Evolutionary conservation across 2,797 vertebrate genomes (phyloP).

Genomic region (Enteromius fasciolatus): DNA sequence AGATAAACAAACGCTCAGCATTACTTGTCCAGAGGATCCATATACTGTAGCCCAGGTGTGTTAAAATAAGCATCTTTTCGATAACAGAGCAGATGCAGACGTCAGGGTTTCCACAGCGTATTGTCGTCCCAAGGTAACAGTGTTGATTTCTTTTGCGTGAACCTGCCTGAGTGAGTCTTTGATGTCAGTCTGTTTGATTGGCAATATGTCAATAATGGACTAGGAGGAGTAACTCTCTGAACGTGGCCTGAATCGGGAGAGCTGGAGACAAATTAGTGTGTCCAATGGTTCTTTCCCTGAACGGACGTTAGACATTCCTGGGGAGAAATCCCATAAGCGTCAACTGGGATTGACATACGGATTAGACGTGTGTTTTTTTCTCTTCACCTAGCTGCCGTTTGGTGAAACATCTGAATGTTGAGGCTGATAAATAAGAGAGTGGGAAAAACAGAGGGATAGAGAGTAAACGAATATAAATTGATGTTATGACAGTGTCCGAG

Average conservation of each 20-base stretch:
- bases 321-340: conserved; percentile 52
- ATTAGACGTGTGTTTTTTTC: conserved; percentile 58
- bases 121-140: conserved; percentile 33
- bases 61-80: conserved; percentile 39
- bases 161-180: conserved; percentile 59
- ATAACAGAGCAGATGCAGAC: conserved; percentile 33
- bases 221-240: conserved; percentile 13
- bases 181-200: conserved; percentile 61
- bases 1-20: conserved; percentile 8
- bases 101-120: conserved; percentile 26
- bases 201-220: conserved; percentile 71
- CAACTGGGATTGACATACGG: conserved; percentile 67
- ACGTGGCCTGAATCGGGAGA: conserved; percentile 47
- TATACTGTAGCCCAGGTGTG: conserved; percentile 23
- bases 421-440: conserved; percentile 57
- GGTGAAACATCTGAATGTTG: conserved; percentile 49
- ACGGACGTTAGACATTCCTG: conserved; percentile 61
- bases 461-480: conserved; percentile 38
- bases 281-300: conserved; percentile 58
- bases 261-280: conserved; percentile 61
- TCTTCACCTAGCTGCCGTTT: conserved; percentile 38
- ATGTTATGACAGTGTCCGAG: conserved; percentile 31
- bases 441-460: conserved; percentile 5
- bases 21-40: neutral
- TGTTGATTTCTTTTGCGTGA: conserved; percentile 51